Evolutionary conservation across 2,888 invertebrate species (phyloP).

Genomic region (Aelia acuminata): DNA sequence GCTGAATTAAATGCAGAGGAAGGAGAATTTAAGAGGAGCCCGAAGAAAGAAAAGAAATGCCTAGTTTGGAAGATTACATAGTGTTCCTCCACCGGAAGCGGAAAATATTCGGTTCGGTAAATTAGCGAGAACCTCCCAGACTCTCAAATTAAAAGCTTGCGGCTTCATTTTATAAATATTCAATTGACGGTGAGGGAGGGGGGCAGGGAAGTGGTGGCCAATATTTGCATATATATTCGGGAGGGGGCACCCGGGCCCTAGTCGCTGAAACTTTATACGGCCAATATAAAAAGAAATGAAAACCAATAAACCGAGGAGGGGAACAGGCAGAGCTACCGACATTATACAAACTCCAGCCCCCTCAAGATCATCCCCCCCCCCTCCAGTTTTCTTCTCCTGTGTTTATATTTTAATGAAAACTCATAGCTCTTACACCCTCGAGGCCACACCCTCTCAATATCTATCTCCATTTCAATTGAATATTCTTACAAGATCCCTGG

Average conservation of each 20-base stretch:
- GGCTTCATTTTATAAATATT: conserved; percentile 64
- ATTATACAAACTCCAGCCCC: conserved; percentile 57
- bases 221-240: conserved; percentile 66
- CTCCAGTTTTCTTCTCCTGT: neutral
- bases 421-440: conserved; percentile 57
- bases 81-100: neutral
- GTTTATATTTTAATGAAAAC: conserved; percentile 62
- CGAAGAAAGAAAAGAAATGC: neutral
- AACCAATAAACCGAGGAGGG: conserved; percentile 65
- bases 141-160: conserved; percentile 56
- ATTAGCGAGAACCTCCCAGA: conserved; percentile 49
- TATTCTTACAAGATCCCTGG: conserved; percentile 42
- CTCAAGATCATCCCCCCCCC: conserved; percentile 15
- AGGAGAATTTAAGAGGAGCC: neutral
- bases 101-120: conserved; percentile 49
- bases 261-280: conserved; percentile 64
- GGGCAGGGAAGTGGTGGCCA: conserved; percentile 54
- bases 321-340: conserved; percentile 37
- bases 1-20: neutral
- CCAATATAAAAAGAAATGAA: conserved; percentile 66
- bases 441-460: conserved; percentile 53
- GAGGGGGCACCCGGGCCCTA: conserved; percentile 56
- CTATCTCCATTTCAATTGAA: conserved; percentile 56
- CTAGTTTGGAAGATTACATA: neutral
- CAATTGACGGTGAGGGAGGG: conserved; percentile 61